Base-by-base conservation (phyloP, 2,113 vertebrate species). In the Oceanites oceanicus region DNA sequence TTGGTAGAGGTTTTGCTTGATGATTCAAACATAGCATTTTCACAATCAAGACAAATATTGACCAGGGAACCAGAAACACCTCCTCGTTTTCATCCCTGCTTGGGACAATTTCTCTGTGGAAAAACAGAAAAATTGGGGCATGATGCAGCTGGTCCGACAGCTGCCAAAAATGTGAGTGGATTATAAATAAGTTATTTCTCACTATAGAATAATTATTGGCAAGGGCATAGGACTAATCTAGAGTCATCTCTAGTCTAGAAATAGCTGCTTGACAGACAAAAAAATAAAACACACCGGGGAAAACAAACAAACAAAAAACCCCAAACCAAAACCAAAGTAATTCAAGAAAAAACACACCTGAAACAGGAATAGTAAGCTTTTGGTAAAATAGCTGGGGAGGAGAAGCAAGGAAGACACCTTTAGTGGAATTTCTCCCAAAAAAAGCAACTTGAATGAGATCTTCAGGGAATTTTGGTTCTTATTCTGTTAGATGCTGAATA, bases 21-120 rank as follows among this genome's bases (percentile, higher is more conserved):
- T 58, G 36, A 81, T 52, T 94, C 81, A 68, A 88, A 85, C 25
- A 58, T 91, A 73, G 40, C 49, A 6, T 90, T 97, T 95, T 93
- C 62, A 50, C 68, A 90, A 90, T 82, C 74, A 49, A 88, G 22
- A 50, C 16, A 93, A 94, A 76, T 92, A 94, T 66, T 95, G 75
- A 88, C 72, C 27, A 40, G 83, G 32, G 56, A 55, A 67, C 2
- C 13, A 55, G 42, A 86, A 86, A 76, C 21, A 61, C 13, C 36
- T 26, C 66, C 34, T 79, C 16, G 29, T 88, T 93, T 93, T 93
- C 59, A 89, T 72, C 75, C 34, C 15, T 49, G 38, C 30, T 65
- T 85, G n/a, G 74, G 74, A 62, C 6, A 44, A 2, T n/a, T 86
- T 32, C 67, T 84, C 30, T 75, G n/a, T 32, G 42, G 52, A 34